phyloP scores from a whole-genome alignment of 2,888 invertebrate genomes.

The Nomada ferruginata region DNA sequence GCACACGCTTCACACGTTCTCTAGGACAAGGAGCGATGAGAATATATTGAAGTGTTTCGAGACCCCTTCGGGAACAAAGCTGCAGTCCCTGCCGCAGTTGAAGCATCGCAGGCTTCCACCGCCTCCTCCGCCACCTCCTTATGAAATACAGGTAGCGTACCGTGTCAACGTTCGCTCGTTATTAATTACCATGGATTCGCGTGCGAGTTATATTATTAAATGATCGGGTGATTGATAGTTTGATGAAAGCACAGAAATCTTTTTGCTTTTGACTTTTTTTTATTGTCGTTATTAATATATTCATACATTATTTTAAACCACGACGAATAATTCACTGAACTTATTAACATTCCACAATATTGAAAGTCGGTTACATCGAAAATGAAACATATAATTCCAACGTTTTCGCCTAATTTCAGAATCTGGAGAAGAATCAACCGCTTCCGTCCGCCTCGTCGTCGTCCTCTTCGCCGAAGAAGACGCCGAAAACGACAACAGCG shows the following conservation, averaged over 20 bases:
- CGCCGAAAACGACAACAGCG: constrained; percentile 44
- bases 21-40: constrained; percentile 91
- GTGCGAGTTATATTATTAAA: no score
- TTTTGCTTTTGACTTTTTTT: no score
- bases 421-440: constrained; percentile 80
- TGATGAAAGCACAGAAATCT: no score
- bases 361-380: no score
- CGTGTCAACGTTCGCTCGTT: no score
- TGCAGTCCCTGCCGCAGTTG: constrained; percentile 82
- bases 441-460: constrained; percentile 76
- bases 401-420: constrained; percentile 69
- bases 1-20: constrained; percentile 76
- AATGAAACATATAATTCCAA: neutral
- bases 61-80: constrained; percentile 70
- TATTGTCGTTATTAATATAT: no score
- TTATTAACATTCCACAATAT: no score
- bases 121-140: constrained; percentile 86
- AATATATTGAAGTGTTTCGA: constrained; percentile 91
- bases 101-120: constrained; percentile 86
- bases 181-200: no score
- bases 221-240: no score
- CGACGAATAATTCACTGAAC: no score
- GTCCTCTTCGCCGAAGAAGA: constrained; percentile 62
- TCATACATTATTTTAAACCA: no score
- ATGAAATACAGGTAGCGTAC: constrained; percentile 81